Conservation (phyloP, 2,113 vertebrate genomes). For the Pseudopipra pipra region DNA sequence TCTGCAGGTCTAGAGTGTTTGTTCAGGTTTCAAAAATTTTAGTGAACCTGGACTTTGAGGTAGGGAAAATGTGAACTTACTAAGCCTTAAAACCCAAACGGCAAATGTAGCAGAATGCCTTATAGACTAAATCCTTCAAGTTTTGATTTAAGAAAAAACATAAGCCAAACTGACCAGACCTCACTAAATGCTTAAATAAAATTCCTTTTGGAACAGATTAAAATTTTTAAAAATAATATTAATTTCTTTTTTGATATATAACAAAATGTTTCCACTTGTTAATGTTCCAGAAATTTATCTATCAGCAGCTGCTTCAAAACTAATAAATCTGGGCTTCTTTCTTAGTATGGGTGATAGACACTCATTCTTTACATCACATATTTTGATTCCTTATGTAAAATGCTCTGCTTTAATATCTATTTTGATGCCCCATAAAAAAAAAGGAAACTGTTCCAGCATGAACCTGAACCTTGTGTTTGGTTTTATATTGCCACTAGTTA, state of each 20-base stretch:
- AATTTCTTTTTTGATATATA: neutral
- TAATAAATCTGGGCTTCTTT: neutral
- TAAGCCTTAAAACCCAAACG: neutral
- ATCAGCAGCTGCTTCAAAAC: neutral
- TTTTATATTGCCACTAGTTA: neutral
- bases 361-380: neutral
- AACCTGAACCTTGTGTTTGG: neutral
- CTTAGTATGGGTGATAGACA: neutral
- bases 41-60: neutral
- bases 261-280: neutral
- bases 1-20: neutral
- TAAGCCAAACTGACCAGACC: neutral
- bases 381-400: neutral
- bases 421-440: neutral
- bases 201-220: neutral
- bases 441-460: neutral
- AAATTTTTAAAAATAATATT: neutral
- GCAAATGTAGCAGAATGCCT: neutral
- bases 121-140: neutral
- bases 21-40: neutral
- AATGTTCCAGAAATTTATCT: neutral
- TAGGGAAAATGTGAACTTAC: neutral
- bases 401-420: neutral
- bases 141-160: neutral
- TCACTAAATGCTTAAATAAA: neutral